Evolutionary conservation across 1,140 invertebrate genomes (phyloP), one percentile per base, ranked within the genome.

Genomic region (Bradysia coprophila): DNA sequence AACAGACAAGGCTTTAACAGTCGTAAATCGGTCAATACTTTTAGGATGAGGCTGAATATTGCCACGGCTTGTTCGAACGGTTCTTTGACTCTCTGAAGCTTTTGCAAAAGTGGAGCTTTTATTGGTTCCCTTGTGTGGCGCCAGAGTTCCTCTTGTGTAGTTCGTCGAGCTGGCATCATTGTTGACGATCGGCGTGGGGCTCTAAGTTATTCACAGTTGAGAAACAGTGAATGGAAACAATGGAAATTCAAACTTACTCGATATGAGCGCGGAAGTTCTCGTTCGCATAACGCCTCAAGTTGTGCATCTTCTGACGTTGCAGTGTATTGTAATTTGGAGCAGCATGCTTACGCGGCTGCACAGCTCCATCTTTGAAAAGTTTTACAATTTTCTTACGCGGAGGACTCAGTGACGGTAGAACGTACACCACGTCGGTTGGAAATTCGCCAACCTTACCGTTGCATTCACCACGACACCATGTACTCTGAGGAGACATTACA

Each of bases 401-500:
- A 56, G 74, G 71, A 2, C 68, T 72, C 40, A 91, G 65, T 3
- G 85, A 82, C 10, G 91, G 87, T 43, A 96, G 59, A 28, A 95
- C 77, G 51, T 90, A 87, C 11, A 94, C 80, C 57, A 73, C 76
- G 52, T 93, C 86, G 2, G 81, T 78, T 1, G 83, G 81, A 62
- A 95, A 92, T 50, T 89, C 73, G 9, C 90, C 91, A 52, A 71
- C 66, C 44, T 75, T 64, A 5, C 71, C 72, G 44, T 81, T 79
- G 41, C 72, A 69, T 48, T 68, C 59, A 43, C 76, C 88, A 51
- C 71, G 72, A 58, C 76, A 83, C 80, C 78, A 87, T 21, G 76
- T 73, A 21, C 71, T 74, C 38, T 1, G 43, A 39, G 21, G 47
- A 50, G 67, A 77, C 65, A 81, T 71, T 4, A 90, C 63, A 1